A percentile compares a stretch with the other conserved stretches of the same genome.
phyloP scores from a whole-genome alignment of 2,113 vertebrate genomes.

The Egretta garzetta region DNA sequence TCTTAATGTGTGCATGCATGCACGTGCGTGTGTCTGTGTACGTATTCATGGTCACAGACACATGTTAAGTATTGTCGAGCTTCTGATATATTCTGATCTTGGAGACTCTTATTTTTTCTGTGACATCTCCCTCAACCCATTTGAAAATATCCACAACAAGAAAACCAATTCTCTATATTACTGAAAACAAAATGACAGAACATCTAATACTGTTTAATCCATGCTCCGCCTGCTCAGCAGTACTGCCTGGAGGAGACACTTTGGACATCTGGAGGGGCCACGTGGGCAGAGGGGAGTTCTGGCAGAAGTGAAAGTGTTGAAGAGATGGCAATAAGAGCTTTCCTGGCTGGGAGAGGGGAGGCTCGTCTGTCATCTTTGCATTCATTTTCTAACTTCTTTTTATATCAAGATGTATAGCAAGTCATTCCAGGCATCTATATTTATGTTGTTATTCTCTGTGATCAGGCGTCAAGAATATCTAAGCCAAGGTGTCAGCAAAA shows the following conservation, averaged over 20 bases:
- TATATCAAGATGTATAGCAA: not conserved
- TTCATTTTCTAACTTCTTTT: not conserved
- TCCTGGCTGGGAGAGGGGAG: not conserved
- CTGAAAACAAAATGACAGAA: not conserved
- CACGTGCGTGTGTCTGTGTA: not conserved
- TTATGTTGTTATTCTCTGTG: not conserved
- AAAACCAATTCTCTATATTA: not conserved
- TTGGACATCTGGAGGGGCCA: constrained; percentile 32
- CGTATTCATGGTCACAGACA: not conserved
- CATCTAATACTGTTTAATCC: constrained; percentile 23
- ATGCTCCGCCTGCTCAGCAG: not conserved
- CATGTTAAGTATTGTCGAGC: not conserved
- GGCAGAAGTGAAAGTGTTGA: constrained; percentile 28
- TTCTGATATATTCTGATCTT: not conserved
- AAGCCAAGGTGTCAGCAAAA: not conserved
- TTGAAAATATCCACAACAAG: not conserved
- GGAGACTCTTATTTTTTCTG: not conserved
- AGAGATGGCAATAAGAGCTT: not conserved
- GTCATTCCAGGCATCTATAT: not conserved
- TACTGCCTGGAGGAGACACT: constrained; percentile 13
- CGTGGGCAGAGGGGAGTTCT: not conserved
- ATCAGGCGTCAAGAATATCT: not conserved
- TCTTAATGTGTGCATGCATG: not conserved
- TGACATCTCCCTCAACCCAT: not conserved
- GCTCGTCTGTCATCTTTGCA: not conserved